Percentiles rank a stretch among this genome's conserved stretches.
Evolutionary conservation across 2,797 vertebrate genomes (phyloP).

Genomic region (Chelidonichthys spinosus): DNA sequence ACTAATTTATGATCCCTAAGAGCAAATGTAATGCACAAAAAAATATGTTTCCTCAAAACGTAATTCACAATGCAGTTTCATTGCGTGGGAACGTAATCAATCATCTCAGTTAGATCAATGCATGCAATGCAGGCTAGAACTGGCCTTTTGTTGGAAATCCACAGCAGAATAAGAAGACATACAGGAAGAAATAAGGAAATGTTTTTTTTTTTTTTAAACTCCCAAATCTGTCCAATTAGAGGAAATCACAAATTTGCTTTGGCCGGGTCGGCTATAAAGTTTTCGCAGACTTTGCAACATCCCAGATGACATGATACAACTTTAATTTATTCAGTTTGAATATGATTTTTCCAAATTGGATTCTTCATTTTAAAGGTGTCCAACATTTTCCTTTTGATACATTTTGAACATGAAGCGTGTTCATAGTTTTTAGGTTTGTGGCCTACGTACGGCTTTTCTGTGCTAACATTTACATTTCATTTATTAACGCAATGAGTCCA

Average conservation of each 20-base stretch:
- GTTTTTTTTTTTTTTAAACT: too few relatives aligned
- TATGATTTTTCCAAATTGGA: not conserved
- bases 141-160: not conserved
- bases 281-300: too few relatives aligned
- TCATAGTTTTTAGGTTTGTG: not conserved
- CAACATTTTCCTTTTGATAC: not conserved
- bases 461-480: not conserved
- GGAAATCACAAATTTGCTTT: not conserved
- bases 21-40: too few relatives aligned
- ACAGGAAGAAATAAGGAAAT: not conserved
- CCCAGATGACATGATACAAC: not conserved
- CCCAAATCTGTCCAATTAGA: not conserved
- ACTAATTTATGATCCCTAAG: too few relatives aligned
- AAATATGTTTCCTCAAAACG: too few relatives aligned
- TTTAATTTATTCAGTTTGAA: not conserved
- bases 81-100: too few relatives aligned
- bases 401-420: not conserved
- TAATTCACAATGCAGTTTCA: too few relatives aligned
- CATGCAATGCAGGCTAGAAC: not conserved
- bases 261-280: not conserved
- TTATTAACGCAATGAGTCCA: not conserved
- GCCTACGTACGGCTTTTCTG: not conserved
- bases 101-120: too few relatives aligned
- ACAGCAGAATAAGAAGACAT: too few relatives aligned
- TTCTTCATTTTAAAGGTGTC: not conserved